A percentile compares a stretch with the other conserved stretches of the same genome.
phyloP scores from a whole-genome alignment of 2,888 invertebrate genomes.

The Macrosoma leucophasiata region DNA sequence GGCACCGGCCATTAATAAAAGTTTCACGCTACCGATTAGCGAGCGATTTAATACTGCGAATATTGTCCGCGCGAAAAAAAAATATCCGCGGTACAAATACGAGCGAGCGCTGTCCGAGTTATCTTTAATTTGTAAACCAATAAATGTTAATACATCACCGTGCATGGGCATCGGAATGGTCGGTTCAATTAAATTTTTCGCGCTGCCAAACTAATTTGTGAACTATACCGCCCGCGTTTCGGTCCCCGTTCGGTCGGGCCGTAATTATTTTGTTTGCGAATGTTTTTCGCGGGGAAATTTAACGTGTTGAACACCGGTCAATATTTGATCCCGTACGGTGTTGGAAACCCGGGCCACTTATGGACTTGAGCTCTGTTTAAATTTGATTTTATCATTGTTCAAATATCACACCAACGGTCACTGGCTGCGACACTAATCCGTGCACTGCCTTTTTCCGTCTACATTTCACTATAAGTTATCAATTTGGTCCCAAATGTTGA shows the following conservation, averaged over 20 bases:
- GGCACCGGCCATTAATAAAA: conserved; percentile 37
- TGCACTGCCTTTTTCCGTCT: too few relatives aligned
- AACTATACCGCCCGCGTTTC: conserved; percentile 53
- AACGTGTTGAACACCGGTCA: conserved; percentile 64
- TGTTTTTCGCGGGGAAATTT: conserved; percentile 62
- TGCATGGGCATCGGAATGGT: conserved; percentile 35
- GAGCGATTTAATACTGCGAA: conserved; percentile 37
- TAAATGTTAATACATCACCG: conserved; percentile 71
- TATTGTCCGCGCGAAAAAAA: conserved; percentile 43
- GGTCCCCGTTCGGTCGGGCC: conserved; percentile 42
- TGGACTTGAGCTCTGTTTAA: conserved; percentile 40
- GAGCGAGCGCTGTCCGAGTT: conserved; percentile 38
- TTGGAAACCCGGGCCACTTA: conserved; percentile 39
- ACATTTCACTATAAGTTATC: too few relatives aligned
- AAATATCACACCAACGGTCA: too few relatives aligned
- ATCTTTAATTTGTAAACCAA: conserved; percentile 73
- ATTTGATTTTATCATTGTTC: conserved; percentile 37
- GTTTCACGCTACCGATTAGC: conserved; percentile 39
- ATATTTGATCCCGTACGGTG: conserved; percentile 54
- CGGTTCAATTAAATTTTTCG: conserved; percentile 61
- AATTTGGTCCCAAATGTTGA: too few relatives aligned
- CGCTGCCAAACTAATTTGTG: conserved; percentile 64
- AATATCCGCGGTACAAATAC: conserved; percentile 38
- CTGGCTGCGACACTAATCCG: too few relatives aligned
- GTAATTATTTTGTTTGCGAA: conserved; percentile 65